phyloP scores from a whole-genome alignment of 1,140 invertebrate species.

The Teleogryllus occipitalis region DNA sequence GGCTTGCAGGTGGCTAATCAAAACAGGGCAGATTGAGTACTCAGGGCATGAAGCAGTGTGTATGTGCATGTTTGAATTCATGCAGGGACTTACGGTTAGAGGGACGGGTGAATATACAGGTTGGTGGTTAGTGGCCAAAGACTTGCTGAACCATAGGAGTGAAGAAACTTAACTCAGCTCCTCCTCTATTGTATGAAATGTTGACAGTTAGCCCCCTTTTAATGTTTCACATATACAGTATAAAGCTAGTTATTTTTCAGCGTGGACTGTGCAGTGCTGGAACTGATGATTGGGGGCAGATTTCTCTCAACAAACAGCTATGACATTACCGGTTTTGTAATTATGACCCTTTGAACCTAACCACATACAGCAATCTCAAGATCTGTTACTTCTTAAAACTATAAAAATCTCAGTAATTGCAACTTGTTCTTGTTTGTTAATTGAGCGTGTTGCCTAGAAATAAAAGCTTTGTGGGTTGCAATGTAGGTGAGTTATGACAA shows the following conservation, averaged over 20 bases:
- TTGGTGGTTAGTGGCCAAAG: neutral
- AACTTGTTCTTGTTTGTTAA: slow-evolving; percentile 8
- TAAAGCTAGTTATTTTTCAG: slow-evolving; percentile 16
- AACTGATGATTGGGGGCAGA: slow-evolving; percentile 8
- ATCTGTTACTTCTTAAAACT: slow-evolving; percentile 12
- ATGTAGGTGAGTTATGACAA: slow-evolving; percentile 14
- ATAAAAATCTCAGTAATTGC: slow-evolving; percentile 8
- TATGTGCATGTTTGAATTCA: neutral
- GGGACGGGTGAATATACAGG: neutral
- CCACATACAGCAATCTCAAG: slow-evolving; percentile 11
- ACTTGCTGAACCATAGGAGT: neutral
- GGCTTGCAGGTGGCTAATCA: neutral
- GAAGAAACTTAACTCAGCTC: neutral
- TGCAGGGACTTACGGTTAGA: neutral
- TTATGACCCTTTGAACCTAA: slow-evolving; percentile 10
- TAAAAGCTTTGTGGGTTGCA: slow-evolving; percentile 11
- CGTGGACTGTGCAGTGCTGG: slow-evolving; percentile 8
- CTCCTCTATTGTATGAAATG: neutral
- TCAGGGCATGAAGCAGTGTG: neutral
- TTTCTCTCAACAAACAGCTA: slow-evolving; percentile 9
- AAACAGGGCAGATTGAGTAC: neutral
- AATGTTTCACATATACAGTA: slow-evolving; percentile 15
- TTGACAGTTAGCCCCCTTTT: slow-evolving; percentile 1
- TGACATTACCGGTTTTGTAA: slow-evolving; percentile 12
- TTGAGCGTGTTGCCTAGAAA: slow-evolving; percentile 11